Evolutionary conservation across 2,113 vertebrate species (phyloP), one percentile per base, ranked within the genome.

Genomic region (Onychostoma macrolepis): DNA sequence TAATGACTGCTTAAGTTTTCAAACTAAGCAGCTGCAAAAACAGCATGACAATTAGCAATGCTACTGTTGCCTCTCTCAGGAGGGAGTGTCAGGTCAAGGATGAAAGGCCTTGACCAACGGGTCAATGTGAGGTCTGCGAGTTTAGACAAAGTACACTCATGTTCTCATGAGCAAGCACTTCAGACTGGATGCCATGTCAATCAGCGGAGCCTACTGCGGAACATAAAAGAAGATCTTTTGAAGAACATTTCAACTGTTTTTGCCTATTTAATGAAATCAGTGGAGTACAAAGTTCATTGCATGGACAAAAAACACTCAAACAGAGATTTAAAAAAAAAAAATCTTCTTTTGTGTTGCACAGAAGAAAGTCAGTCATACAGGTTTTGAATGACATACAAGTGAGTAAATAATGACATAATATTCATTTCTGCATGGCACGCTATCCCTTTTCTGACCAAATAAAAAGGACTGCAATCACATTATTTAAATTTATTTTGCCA

Each of bases 91-190:
- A 67, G 80, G 80, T 69, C 80, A 82, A 30, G 30, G 17, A 82
- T 30, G 61, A 69, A 80, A 80, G 79, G 24, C 24, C 56, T 63
- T 80, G 61, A 82, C 58, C 43, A 67, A 30, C 2, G 36, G 41
- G 61, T 69, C 80, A 69, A 48, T 6, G 43, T 48, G 80, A 69
- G 41, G 61, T 48, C 63, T 67, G 61, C 26, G 2, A 67, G 80
- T 69, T 69, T 83, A 82, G 80, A 69, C 63, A 69, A 43, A 24
- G 41, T 69, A 41, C n/a, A 30, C 41, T 69, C 10, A 30, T 69
- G 80, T 83, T 83, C 36, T 83, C 80, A 19, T 69, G 17, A 69
- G 41, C 41, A 45, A 69, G 61, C 61, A 43, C 58, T 48, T 83
- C 26, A 83, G 63, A 19, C 5, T 10, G 17, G 26, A 10, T 69